These are phyloP conservation scores for Watsonalla binaria DNA, from an alignment of 2,888 invertebrate genomes.

Conservation along the genomic window DNA sequence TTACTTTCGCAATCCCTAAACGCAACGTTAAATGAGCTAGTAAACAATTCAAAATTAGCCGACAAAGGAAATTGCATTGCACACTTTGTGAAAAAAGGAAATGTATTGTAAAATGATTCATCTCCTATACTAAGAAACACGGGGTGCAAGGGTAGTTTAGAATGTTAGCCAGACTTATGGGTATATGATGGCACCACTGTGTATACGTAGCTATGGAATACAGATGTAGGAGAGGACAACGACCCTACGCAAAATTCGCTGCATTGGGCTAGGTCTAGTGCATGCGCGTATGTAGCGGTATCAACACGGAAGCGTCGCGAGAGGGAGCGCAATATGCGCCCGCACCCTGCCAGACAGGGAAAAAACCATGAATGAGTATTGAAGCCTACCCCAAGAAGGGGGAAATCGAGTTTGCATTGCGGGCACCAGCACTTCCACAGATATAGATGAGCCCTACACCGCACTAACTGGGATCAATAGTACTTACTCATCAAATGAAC, in stretches of 20 bases:
- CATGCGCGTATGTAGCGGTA: conserved; percentile 69
- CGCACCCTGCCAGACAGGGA: conserved; percentile 58
- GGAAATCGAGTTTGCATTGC: conserved; percentile 75
- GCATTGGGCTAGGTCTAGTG: conserved; percentile 79
- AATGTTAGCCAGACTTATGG: conserved; percentile 44
- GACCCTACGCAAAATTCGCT: conserved; percentile 80
- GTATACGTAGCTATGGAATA: conserved; percentile 24
- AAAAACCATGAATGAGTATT: conserved; percentile 76
- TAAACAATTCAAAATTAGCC: conserved; percentile 34
- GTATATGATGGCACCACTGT: conserved; percentile 20
- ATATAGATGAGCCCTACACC: conserved; percentile 55
- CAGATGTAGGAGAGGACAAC: conserved; percentile 63
- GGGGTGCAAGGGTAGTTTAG: conserved; percentile 20
- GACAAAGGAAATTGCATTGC: conserved; percentile 54
- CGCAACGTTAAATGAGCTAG: conserved; percentile 29
- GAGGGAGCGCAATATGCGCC: conserved; percentile 57
- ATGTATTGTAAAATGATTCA: conserved; percentile 26
- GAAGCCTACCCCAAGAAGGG: conserved; percentile 77
- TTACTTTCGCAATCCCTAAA: conserved; percentile 29
- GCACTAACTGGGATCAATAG: conserved; percentile 63
- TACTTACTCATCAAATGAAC: conserved; percentile 20
- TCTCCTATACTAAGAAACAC: conserved; percentile 11
- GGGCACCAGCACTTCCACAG: conserved; percentile 63
- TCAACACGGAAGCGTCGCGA: conserved; percentile 66
- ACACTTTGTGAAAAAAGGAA: conserved; percentile 49